A percentile compares a stretch with the other conserved stretches of the same genome.
Evolutionary conservation across 2,888 invertebrate genomes (phyloP).

Genomic region (Amphipyra berbera): DNA sequence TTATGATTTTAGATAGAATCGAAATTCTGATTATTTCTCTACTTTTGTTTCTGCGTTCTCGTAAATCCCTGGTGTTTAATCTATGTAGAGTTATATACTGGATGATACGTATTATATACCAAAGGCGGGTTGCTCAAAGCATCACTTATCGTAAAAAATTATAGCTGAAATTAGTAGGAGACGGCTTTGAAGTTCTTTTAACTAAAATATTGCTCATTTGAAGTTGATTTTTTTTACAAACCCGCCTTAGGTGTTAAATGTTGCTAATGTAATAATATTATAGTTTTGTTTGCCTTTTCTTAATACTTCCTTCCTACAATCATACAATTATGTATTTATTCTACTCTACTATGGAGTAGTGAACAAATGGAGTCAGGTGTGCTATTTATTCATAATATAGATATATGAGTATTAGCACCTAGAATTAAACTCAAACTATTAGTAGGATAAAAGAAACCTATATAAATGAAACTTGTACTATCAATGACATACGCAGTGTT

Average conservation of each 20-base stretch:
- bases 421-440: no score
- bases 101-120: constrained; percentile 5
- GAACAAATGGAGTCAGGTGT: not conserved
- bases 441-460: no score
- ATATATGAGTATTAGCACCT: no score
- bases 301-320: no score
- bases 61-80: constrained; percentile 13
- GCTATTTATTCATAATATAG: no score
- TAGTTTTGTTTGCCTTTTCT: constrained; percentile 1
- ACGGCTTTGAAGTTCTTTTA: not conserved
- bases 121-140: constrained; percentile 9
- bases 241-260: not conserved
- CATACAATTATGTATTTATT: not conserved
- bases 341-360: constrained; percentile 6
- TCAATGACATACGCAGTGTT: no score
- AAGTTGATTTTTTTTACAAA: not conserved
- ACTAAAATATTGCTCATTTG: no score
- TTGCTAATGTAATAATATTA: not conserved
- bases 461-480: no score
- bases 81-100: constrained; percentile 6
- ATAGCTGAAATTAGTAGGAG: not conserved
- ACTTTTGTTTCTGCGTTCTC: constrained; percentile 39
- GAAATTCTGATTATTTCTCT: constrained; percentile 14
- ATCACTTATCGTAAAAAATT: no score
- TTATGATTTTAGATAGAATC: constrained; percentile 5